phyloP scores from a whole-genome alignment of 2,797 vertebrate genomes.

The Syngnathus acus region DNA sequence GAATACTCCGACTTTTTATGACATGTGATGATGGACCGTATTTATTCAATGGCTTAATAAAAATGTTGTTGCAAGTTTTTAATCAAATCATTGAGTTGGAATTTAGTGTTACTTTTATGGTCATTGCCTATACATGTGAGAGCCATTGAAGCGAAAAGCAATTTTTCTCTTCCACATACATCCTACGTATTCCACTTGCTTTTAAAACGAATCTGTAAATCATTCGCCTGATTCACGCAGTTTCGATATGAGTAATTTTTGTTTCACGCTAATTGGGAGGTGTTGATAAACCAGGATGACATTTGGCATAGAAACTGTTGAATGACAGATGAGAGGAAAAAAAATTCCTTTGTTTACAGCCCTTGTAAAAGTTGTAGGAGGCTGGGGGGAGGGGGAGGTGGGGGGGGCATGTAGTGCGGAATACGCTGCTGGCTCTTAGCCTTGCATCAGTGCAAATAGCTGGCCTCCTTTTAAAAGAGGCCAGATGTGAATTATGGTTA shows the following conservation, averaged over 20 bases:
- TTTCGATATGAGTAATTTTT: background rate
- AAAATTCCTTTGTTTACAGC: constrained; percentile 19
- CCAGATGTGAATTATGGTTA: constrained; percentile 50
- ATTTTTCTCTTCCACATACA: background rate
- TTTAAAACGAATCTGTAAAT: background rate
- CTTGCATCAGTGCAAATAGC: constrained; percentile 19
- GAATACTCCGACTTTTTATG: too few species aligned
- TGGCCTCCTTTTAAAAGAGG: constrained; percentile 32
- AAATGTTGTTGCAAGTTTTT: too few species aligned
- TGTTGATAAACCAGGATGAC: constrained; percentile 10
- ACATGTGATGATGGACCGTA: too few species aligned
- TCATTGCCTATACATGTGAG: background rate
- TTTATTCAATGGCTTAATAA: too few species aligned
- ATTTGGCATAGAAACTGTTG: constrained; percentile 23
- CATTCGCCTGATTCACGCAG: background rate
- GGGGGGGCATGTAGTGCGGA: constrained; percentile 18
- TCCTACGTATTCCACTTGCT: background rate
- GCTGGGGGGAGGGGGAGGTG: constrained; percentile 4
- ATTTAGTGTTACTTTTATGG: background rate
- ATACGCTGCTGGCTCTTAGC: constrained; percentile 40
- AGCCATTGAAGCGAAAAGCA: too few species aligned
- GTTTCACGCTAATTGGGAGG: background rate
- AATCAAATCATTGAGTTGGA: too few species aligned
- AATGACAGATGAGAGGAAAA: constrained; percentile 10
- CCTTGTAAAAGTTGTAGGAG: constrained; percentile 18